Evolutionary conservation across 2,797 vertebrate species (phyloP).

Genomic region (Geotrypetes seraphini): DNA sequence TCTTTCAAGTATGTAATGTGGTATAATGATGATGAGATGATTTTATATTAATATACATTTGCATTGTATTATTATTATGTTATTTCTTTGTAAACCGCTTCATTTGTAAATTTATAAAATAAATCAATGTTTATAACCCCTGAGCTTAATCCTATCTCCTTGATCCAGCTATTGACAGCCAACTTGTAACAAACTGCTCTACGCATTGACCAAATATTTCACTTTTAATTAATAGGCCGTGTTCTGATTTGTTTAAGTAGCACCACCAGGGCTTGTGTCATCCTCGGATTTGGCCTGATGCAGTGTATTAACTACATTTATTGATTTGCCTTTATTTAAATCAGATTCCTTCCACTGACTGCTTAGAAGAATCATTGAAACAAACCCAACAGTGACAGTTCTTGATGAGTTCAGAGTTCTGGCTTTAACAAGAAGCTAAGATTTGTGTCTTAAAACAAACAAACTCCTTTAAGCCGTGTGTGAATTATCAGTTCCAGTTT

Average conservation of each 20-base stretch:
- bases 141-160: background rate
- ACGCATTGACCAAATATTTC: slow-evolving; percentile 2
- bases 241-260: background rate
- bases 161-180: slow-evolving; percentile 9
- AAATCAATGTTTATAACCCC: too few relatives aligned
- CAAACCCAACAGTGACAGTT: background rate
- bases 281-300: background rate
- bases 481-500: slow-evolving; percentile 1
- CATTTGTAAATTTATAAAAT: too few relatives aligned
- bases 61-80: too few relatives aligned
- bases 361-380: background rate
- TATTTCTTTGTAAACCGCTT: too few relatives aligned
- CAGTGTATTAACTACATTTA: background rate
- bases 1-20: too few relatives aligned
- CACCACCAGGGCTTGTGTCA: background rate
- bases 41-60: too few relatives aligned
- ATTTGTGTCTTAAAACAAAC: too few relatives aligned
- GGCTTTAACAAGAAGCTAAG: too few relatives aligned
- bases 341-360: background rate
- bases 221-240: background rate
- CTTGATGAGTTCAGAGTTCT: background rate
- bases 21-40: too few relatives aligned
- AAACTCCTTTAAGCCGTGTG: too few relatives aligned
- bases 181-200: slow-evolving; percentile 1
- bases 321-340: slow-evolving; percentile 5